These are phyloP conservation scores for Gnathonemus echidnorhynchus DNA, from an alignment of 2,113 vertebrate species.

Conservation along the genomic window DNA sequence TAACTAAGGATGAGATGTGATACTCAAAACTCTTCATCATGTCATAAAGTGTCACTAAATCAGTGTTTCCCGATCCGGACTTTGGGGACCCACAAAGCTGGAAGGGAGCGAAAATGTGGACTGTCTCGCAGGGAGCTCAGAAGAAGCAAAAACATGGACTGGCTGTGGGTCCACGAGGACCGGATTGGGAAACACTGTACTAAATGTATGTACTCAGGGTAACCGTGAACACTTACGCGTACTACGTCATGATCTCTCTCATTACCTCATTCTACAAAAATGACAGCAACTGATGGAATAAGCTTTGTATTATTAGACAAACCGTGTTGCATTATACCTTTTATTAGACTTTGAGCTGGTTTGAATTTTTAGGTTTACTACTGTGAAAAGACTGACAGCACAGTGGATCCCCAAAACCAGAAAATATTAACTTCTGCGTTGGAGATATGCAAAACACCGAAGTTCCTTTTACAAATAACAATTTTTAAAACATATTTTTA, in stretches of 20 bases:
- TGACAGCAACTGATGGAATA: background rate
- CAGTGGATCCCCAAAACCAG: background rate
- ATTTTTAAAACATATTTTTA: background rate
- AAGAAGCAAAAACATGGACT: background rate
- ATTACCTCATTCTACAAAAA: background rate
- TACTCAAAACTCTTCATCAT: background rate
- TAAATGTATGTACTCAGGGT: conserved; percentile 11
- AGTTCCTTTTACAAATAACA: background rate
- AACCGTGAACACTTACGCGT: background rate
- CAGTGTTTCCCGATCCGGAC: background rate
- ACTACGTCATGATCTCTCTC: background rate
- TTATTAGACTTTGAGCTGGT: background rate
- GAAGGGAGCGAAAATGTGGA: background rate
- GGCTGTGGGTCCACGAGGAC: background rate
- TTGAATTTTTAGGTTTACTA: background rate
- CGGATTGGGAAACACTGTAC: background rate
- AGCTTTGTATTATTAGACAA: background rate
- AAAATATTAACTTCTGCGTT: background rate
- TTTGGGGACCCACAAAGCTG: background rate
- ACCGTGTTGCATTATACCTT: background rate
- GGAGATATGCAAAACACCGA: background rate
- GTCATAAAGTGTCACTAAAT: background rate
- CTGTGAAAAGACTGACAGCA: background rate
- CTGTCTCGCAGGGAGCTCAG: background rate
- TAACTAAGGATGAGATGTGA: background rate